phyloP scores from a whole-genome alignment of 2,888 invertebrate species.

The Tetragonula carbonaria region DNA sequence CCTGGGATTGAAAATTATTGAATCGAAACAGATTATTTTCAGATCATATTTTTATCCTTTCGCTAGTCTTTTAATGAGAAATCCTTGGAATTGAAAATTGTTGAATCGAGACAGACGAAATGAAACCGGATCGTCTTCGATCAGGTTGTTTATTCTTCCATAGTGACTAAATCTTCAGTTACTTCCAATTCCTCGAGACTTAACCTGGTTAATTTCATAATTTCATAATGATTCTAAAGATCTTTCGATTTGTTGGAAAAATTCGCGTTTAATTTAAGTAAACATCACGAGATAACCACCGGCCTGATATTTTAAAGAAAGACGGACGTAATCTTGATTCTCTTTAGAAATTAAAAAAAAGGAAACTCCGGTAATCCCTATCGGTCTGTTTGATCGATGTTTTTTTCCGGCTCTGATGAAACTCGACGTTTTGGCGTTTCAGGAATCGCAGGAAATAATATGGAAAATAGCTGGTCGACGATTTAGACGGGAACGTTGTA shows the following conservation, averaged over 20 bases:
- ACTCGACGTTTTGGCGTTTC: slow-evolving; percentile 27
- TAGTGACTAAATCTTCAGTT: too few species aligned
- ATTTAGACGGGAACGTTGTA: slow-evolving; percentile 31
- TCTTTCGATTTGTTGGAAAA: neutral
- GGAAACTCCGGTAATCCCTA: neutral
- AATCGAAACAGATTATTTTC: too few species aligned
- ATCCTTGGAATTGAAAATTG: too few species aligned
- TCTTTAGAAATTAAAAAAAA: neutral
- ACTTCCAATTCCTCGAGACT: neutral
- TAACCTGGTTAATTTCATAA: neutral
- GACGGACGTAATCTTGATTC: neutral
- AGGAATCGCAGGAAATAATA: slow-evolving; percentile 8
- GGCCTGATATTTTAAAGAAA: neutral
- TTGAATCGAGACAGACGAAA: neutral
- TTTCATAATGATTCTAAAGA: neutral
- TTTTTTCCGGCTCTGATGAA: neutral
- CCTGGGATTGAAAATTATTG: too few species aligned
- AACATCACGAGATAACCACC: too few species aligned
- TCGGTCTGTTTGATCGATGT: neutral
- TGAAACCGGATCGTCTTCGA: too few species aligned
- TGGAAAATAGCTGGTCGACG: slow-evolving; percentile 34
- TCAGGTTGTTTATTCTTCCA: too few species aligned
- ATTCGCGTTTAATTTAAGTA: too few species aligned
- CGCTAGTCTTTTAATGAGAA: neutral
- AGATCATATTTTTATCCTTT: too few species aligned